Evolutionary conservation across 1,140 invertebrate species (phyloP).

Genomic region (Pteromalus puparum): DNA sequence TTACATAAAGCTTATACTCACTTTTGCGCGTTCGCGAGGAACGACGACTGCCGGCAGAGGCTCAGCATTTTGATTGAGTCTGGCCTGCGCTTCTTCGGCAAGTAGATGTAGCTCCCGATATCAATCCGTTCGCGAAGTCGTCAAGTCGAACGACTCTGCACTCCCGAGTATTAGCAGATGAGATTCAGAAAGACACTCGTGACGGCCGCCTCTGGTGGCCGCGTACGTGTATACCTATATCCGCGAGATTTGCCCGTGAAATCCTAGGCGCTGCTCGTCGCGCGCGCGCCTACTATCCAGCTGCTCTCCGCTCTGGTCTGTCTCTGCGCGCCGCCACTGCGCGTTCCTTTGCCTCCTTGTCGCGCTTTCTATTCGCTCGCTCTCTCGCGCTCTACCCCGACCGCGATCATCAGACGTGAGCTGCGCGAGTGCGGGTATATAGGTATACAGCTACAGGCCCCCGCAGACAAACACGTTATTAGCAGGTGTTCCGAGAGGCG

Average conservation of each 20-base stretch:
- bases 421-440: not conserved
- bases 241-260: not conserved
- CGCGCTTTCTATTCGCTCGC: not conserved
- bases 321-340: not conserved
- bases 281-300: slow-evolving; percentile 5
- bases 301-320: not conserved
- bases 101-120: no score
- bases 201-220: not conserved
- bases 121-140: not conserved
- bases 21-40: slow-evolving; percentile 64
- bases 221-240: not conserved
- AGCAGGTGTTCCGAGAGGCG: not conserved
- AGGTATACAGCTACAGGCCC: not conserved
- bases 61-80: slow-evolving; percentile 58
- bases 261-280: not conserved
- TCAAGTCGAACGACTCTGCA: not conserved
- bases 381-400: not conserved
- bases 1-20: slow-evolving; percentile 57
- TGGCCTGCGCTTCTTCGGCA: not conserved
- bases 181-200: not conserved
- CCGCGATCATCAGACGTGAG: not conserved
- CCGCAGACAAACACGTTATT: not conserved
- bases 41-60: slow-evolving; percentile 61
- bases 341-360: not conserved
- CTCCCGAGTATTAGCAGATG: not conserved